phyloP scores from a whole-genome alignment of 2,113 vertebrate genomes.

The Entomyzon cyanotis region DNA sequence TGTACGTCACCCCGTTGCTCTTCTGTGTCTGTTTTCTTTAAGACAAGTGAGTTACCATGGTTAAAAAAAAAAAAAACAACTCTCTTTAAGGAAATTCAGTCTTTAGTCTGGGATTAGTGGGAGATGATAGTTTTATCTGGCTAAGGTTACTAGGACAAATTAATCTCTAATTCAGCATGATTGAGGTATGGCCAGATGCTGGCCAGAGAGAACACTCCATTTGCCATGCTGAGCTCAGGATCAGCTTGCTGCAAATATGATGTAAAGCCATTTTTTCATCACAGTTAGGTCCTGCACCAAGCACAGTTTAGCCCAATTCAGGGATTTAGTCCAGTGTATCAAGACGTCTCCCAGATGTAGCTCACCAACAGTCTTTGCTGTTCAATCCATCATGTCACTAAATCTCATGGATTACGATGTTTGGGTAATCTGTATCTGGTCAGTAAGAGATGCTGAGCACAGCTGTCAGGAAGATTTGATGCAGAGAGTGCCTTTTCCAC shows the following conservation, averaged over 20 bases:
- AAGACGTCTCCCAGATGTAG: neutral
- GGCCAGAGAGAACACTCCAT: neutral
- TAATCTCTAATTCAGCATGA: neutral
- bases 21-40: conserved; percentile 7
- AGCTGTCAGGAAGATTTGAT: conserved; percentile 20
- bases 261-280: conserved; percentile 4
- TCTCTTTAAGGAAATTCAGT: neutral
- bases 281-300: neutral
- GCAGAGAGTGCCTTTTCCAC: neutral
- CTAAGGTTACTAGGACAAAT: neutral
- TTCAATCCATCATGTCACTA: neutral
- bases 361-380: neutral
- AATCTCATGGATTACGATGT: neutral
- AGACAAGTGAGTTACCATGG: neutral
- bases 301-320: neutral
- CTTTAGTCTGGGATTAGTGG: neutral
- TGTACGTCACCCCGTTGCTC: neutral
- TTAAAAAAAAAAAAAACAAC: neutral
- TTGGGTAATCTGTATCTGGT: conserved; percentile 5
- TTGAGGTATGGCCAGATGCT: neutral
- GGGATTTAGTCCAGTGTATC: conserved; percentile 16
- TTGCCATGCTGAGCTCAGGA: neutral
- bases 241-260: neutral
- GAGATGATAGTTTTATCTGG: neutral
- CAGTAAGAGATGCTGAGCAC: neutral